Percentiles rank a stretch among this genome's conserved stretches.
Evolutionary conservation across 2,797 vertebrate species (phyloP).

Genomic region (Odontamblyopus lacepedii): DNA sequence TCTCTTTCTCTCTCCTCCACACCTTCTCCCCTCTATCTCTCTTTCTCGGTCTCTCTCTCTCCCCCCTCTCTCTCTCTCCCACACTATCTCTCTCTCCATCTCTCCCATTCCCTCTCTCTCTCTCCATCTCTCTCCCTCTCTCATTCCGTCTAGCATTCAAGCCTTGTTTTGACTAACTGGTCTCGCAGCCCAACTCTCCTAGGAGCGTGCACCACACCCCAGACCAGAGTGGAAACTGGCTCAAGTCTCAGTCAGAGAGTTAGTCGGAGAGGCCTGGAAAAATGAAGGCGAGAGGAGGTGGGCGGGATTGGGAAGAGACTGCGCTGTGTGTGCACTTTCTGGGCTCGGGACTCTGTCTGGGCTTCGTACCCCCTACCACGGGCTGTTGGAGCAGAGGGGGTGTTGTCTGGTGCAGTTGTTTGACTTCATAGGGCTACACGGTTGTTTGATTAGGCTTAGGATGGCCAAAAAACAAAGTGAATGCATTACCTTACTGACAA

Average conservation of each 20-base stretch:
- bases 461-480: neutral
- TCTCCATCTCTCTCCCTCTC: constrained; percentile 10
- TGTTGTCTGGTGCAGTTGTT: constrained; percentile 32
- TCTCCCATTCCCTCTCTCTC: constrained; percentile 12
- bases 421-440: neutral
- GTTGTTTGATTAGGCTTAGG: no score
- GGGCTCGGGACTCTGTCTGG: constrained; percentile 42
- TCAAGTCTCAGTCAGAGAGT: constrained; percentile 65
- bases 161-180: constrained; percentile 81
- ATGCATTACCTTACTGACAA: neutral
- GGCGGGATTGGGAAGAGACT: constrained; percentile 27
- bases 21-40: no score
- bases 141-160: constrained; percentile 47
- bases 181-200: constrained; percentile 75
- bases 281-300: constrained; percentile 54
- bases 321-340: constrained; percentile 45
- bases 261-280: constrained; percentile 64
- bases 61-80: no score
- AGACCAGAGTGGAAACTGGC: constrained; percentile 80
- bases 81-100: no score
- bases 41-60: no score
- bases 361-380: constrained; percentile 29
- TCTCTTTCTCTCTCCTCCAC: neutral
- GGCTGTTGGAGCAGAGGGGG: constrained; percentile 27
- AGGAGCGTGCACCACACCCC: constrained; percentile 79